Conservation (phyloP, 2,888 invertebrate genomes). For the Tineola bisselliella region DNA sequence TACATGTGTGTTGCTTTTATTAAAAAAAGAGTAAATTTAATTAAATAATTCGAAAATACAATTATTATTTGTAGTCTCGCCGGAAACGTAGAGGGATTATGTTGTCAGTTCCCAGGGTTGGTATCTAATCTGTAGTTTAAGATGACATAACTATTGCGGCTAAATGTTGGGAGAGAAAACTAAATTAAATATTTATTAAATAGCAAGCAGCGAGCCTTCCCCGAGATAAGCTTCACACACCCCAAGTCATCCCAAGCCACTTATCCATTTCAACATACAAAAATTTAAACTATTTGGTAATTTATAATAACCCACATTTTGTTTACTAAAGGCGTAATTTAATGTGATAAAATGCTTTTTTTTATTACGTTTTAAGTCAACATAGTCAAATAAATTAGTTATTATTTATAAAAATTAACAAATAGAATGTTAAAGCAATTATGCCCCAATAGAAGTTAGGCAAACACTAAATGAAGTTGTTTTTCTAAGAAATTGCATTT, state of each 20-base stretch:
- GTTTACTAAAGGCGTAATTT: background rate
- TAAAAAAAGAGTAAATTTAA: background rate
- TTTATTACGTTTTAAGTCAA: too few relatives aligned
- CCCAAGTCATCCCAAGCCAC: background rate
- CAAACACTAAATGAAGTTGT: background rate
- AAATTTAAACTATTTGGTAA: background rate
- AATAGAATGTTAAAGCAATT: background rate
- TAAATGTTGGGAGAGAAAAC: conserved; percentile 26
- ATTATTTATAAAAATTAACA: too few relatives aligned
- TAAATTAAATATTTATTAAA: conserved; percentile 61
- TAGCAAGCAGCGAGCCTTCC: conserved; percentile 40
- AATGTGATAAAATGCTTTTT: background rate
- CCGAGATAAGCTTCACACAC: conserved; percentile 46
- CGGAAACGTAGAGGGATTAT: conserved; percentile 23
- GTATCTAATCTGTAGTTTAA: conserved; percentile 61
- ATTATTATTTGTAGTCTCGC: background rate
- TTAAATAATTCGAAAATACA: too few relatives aligned
- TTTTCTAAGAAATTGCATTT: background rate
- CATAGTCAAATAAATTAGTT: too few relatives aligned
- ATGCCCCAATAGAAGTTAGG: background rate
- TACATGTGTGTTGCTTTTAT: too few relatives aligned
- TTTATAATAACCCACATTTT: background rate
- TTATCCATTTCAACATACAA: conserved; percentile 18
- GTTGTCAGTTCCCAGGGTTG: conserved; percentile 56
- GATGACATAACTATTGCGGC: conserved; percentile 47